Evolutionary conservation across 53 echinoderm and acorn worm species (phyloP).

Genomic region (Luidia sarsii): DNA sequence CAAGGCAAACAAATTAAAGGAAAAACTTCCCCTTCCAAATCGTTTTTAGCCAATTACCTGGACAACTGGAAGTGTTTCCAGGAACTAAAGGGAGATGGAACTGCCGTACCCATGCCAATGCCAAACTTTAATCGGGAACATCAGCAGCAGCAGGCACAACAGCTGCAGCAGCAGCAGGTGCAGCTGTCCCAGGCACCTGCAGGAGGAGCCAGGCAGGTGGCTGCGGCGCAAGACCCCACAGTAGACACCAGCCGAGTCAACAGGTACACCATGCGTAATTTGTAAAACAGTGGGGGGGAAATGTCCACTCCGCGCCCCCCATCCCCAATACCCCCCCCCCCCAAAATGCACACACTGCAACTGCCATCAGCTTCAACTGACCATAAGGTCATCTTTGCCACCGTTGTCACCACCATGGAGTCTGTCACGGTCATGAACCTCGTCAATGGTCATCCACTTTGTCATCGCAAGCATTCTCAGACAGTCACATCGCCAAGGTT

Average conservation of each 20-base stretch:
- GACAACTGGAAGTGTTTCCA: slow-evolving; percentile 99
- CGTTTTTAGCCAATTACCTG: slow-evolving; percentile 84
- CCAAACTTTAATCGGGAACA: slow-evolving; percentile 30
- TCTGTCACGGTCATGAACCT: too few relatives aligned
- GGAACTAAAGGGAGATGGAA: slow-evolving; percentile 82
- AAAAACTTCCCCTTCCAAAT: too few relatives aligned
- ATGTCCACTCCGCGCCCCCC: not conserved
- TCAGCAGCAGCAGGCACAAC: slow-evolving; percentile 35
- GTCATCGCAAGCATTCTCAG: not conserved
- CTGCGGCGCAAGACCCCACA: slow-evolving; percentile 8
- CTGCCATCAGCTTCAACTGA: too few relatives aligned
- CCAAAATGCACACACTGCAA: too few relatives aligned
- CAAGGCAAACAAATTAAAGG: not conserved
- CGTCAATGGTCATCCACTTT: too few relatives aligned
- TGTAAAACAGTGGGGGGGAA: not conserved
- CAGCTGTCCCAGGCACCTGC: too few relatives aligned
- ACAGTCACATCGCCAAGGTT: not conserved
- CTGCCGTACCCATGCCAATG: slow-evolving; percentile 19
- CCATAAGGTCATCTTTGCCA: too few relatives aligned
- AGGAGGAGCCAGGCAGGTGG: not conserved
- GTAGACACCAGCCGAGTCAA: slow-evolving; percentile 1
- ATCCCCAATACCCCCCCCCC: too few relatives aligned
- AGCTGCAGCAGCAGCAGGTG: too few relatives aligned
- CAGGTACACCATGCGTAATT: slow-evolving; percentile 36
- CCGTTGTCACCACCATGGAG: too few relatives aligned